Evolutionary conservation across 2,113 vertebrate genomes (phyloP).

Genomic region (Tetrax tetrax): DNA sequence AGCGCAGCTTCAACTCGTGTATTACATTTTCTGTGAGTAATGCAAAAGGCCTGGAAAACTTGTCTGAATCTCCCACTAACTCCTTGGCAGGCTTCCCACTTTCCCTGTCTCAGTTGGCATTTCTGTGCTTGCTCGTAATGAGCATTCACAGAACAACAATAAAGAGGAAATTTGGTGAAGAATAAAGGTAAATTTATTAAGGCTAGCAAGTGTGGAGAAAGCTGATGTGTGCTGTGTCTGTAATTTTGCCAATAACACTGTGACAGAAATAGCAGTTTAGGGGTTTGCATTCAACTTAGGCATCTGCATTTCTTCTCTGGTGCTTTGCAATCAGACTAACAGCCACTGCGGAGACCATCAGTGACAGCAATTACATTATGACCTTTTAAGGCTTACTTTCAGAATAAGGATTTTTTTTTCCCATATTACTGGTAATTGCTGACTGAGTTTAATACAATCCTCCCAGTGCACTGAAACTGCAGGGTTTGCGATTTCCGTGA

Average conservation of each 20-base stretch:
- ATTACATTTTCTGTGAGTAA: background rate
- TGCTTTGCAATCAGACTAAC: conserved; percentile 19
- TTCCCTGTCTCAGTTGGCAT: background rate
- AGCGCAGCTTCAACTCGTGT: background rate
- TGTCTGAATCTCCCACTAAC: conserved; percentile 1
- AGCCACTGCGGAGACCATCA: conserved; percentile 35
- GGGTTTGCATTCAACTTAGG: conserved; percentile 11
- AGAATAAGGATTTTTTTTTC: conserved; percentile 87
- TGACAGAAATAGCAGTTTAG: conserved; percentile 17
- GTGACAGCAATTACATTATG: conserved; percentile 66
- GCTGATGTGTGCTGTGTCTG: background rate
- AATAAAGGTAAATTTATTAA: conserved; percentile 52
- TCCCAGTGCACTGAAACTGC: conserved; percentile 76
- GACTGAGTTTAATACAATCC: conserved; percentile 85
- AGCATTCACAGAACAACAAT: conserved; percentile 24
- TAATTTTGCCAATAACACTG: conserved; percentile 11
- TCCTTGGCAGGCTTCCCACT: background rate
- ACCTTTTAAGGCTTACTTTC: conserved; percentile 81
- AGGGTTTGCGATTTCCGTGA: conserved; percentile 65
- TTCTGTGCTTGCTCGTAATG: conserved; percentile 6
- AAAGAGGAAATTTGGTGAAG: conserved; percentile 39
- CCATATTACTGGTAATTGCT: conserved; percentile 89
- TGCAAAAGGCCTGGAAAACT: background rate
- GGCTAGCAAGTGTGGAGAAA: background rate
- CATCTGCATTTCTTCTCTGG: conserved; percentile 26